Conservation (phyloP, 2,797 vertebrate species). For the Tadarida brasiliensis region DNA sequence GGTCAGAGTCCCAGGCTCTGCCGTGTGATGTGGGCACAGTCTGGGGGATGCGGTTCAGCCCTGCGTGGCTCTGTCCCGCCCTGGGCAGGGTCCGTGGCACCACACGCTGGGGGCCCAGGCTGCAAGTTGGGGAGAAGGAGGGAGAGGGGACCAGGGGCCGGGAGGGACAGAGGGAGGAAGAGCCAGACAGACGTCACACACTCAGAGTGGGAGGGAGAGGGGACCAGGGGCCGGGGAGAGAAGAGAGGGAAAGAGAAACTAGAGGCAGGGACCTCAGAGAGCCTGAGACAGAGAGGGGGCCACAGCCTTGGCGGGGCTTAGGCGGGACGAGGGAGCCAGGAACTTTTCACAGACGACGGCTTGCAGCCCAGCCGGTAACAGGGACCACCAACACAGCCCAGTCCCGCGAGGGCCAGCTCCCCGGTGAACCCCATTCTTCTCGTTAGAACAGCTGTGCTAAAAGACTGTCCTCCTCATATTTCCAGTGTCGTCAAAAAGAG, state of each 20-base stretch:
- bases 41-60: no score
- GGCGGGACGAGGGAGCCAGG: rapidly evolving
- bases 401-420: background rate
- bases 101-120: no score
- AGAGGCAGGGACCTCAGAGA: background rate
- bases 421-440: background rate
- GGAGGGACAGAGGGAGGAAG: no score
- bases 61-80: no score
- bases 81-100: no score
- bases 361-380: rapidly evolving
- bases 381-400: rapidly evolving
- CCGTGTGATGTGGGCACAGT: no score
- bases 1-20: no score
- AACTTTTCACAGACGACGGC: rapidly evolving
- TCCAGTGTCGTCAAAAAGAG: rapidly evolving
- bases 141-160: background rate
- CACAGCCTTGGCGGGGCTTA: rapidly evolving
- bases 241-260: background rate
- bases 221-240: no score
- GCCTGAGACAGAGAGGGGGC: rapidly evolving
- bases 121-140: rapidly evolving
- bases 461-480: rapidly evolving
- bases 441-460: rapidly evolving
- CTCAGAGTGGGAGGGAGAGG: background rate
- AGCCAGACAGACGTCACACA: no score